A percentile compares a stretch with the other conserved stretches of the same genome.
Conservation (phyloP, 2,888 invertebrate species). For the Teleiodes luculella region DNA sequence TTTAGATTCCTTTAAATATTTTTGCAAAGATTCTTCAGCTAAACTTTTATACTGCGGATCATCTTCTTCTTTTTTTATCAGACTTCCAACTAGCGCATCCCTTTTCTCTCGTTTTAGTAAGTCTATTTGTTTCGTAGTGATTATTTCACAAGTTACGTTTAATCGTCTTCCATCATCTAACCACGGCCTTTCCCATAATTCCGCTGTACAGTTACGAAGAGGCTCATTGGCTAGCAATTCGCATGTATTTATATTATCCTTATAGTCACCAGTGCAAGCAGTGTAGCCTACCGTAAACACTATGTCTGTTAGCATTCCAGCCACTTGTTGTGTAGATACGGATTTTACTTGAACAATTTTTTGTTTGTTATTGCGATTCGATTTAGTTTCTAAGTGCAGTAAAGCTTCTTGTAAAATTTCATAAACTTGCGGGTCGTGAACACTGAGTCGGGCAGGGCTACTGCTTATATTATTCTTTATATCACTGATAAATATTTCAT, state of each 20-base stretch:
- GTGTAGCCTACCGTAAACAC: constrained; percentile 78
- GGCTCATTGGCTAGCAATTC: constrained; percentile 44
- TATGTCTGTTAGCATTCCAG: constrained; percentile 78
- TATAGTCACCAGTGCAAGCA: constrained; percentile 62
- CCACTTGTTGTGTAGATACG: constrained; percentile 70
- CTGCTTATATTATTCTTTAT: background rate
- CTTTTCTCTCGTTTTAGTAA: constrained; percentile 27
- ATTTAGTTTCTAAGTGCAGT: constrained; percentile 54
- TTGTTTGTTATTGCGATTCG: constrained; percentile 49
- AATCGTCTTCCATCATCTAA: constrained; percentile 62
- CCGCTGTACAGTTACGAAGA: constrained; percentile 45
- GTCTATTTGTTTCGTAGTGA: constrained; percentile 19
- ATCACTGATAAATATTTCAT: constrained; percentile 38
- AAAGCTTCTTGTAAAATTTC: constrained; percentile 58
- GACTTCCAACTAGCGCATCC: constrained; percentile 24
- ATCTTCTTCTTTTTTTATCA: constrained; percentile 22
- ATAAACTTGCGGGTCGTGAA: constrained; percentile 37
- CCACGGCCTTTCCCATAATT: constrained; percentile 80
- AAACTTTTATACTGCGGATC: constrained; percentile 32
- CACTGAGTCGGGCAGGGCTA: constrained; percentile 16
- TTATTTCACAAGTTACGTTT: constrained; percentile 48
- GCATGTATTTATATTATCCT: constrained; percentile 39
- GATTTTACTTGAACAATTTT: constrained; percentile 59
- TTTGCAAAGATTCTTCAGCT: constrained; percentile 36
- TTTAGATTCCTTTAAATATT: constrained; percentile 32